phyloP scores from a whole-genome alignment of 2,113 vertebrate genomes.

The Planiliza haematocheilus region DNA sequence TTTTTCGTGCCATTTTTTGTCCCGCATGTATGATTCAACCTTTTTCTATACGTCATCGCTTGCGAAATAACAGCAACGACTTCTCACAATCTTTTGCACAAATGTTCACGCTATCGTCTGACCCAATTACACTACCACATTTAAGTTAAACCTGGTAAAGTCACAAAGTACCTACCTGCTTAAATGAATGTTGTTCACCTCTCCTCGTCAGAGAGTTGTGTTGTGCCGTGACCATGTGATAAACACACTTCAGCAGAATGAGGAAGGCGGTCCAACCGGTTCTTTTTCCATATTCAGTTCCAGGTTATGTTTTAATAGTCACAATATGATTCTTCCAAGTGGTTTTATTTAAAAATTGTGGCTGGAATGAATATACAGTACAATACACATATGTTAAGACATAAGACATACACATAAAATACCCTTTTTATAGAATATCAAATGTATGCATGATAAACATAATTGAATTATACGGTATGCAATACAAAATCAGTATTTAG shows the following conservation, averaged over 20 bases:
- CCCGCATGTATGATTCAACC: not conserved
- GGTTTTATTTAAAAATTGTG: slow-evolving; percentile 45
- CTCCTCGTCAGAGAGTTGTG: not conserved
- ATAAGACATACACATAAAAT: not conserved
- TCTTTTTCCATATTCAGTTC: not conserved
- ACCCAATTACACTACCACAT: not conserved
- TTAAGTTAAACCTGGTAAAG: not conserved
- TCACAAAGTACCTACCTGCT: slow-evolving; percentile 33
- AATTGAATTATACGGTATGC: not conserved
- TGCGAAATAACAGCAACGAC: not conserved
- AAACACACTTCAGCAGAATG: slow-evolving; percentile 18
- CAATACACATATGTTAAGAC: too few species aligned
- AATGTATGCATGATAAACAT: not conserved
- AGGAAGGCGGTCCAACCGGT: slow-evolving; percentile 25
- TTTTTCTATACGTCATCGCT: not conserved
- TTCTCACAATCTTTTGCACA: not conserved
- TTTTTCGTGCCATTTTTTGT: not conserved
- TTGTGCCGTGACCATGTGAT: not conserved
- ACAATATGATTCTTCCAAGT: not conserved
- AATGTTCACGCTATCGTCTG: not conserved
- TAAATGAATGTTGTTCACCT: not conserved
- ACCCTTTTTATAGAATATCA: not conserved
- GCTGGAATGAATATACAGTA: not conserved
- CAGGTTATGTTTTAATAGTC: not conserved
- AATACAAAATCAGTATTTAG: not conserved